These are phyloP conservation scores for Rhynchonycteris naso DNA, from an alignment of 2,797 vertebrate genomes.

Conservation along the genomic window DNA sequence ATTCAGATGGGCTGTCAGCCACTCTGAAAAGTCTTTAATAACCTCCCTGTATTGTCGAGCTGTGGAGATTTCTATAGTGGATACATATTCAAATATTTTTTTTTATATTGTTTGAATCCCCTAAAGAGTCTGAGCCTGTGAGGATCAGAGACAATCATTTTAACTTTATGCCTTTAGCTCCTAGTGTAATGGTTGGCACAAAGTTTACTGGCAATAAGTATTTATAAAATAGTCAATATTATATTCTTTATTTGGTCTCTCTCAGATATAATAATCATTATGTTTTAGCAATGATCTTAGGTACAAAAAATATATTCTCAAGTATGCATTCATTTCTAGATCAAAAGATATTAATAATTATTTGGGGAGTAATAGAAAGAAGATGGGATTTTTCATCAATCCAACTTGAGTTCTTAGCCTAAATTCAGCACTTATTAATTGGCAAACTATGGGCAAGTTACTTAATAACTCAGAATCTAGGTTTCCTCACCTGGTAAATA, in stretches of 20 bases:
- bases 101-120: background rate
- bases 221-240: background rate
- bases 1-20: background rate
- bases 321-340: background rate
- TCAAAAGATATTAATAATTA: background rate
- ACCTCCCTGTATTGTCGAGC: background rate
- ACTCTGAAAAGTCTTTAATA: background rate
- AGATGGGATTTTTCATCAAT: background rate
- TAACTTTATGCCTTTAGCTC: background rate
- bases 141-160: background rate
- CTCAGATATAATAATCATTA: background rate
- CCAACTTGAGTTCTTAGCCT: background rate
- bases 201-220: background rate
- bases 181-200: background rate
- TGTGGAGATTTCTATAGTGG: background rate
- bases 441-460: background rate
- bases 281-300: background rate
- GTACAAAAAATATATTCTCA: slow-evolving; percentile 1
- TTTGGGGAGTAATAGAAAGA: background rate
- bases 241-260: background rate
- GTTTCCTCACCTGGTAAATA: background rate
- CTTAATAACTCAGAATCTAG: background rate
- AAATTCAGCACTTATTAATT: background rate
- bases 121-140: background rate
- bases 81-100: background rate